phyloP scores from a whole-genome alignment of 2,888 invertebrate species.

The Polietes domitor region DNA sequence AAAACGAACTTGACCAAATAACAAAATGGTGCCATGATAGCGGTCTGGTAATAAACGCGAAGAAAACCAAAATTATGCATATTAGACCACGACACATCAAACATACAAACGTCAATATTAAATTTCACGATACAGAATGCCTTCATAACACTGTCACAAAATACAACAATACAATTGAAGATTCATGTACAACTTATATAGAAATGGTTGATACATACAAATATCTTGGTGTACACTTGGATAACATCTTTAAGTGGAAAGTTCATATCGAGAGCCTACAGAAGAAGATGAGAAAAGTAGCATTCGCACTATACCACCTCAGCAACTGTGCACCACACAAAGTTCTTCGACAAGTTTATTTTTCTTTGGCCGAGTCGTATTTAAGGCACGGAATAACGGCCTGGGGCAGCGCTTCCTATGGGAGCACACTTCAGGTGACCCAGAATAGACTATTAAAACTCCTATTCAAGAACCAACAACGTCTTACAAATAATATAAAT shows the following conservation, averaged over 20 bases:
- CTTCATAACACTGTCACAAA: neutral
- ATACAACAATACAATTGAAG: neutral
- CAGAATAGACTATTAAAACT: no score
- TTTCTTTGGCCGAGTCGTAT: slow-evolving; percentile 8
- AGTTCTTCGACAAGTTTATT: slow-evolving; percentile 16
- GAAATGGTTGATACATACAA: neutral
- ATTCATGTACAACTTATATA: neutral
- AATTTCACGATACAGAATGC: neutral
- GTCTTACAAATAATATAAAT: no score
- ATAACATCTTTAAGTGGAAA: slow-evolving; percentile 25
- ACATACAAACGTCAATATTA: neutral
- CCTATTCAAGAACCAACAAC: no score
- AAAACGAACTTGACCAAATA: neutral
- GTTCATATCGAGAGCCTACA: neutral
- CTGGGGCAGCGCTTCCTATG: no score
- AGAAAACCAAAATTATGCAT: no score
- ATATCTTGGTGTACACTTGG: slow-evolving; percentile 21
- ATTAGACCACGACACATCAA: neutral
- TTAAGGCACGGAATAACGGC: slow-evolving; percentile 21
- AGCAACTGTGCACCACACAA: slow-evolving; percentile 4
- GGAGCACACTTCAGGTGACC: no score
- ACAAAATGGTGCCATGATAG: neutral
- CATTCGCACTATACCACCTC: slow-evolving; percentile 10
- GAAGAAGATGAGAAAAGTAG: slow-evolving; percentile 7
- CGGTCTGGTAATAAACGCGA: neutral